phyloP scores from a whole-genome alignment of 2,113 vertebrate genomes.

The Cyprinodon tularosa region DNA sequence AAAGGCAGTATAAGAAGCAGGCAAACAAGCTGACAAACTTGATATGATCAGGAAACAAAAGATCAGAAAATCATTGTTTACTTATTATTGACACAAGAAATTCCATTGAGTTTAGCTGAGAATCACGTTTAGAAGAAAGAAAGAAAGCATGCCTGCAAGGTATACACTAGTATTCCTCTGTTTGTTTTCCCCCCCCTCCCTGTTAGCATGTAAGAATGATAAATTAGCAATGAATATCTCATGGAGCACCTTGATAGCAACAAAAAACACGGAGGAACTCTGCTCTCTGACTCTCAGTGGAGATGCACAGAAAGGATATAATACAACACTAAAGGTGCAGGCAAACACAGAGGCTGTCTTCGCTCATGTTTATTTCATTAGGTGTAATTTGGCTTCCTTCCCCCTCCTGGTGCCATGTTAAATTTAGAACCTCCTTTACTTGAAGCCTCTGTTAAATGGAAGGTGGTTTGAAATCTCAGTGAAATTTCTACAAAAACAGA shows the following conservation, averaged over 20 bases:
- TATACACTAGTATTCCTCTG: constrained; percentile 43
- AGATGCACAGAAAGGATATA: constrained; percentile 21
- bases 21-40: constrained; percentile 6
- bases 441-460: constrained; percentile 13
- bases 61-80: constrained; percentile 21
- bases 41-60: constrained; percentile 10
- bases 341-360: constrained; percentile 20
- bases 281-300: constrained; percentile 26
- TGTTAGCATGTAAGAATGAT: constrained; percentile 66
- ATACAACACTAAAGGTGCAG: constrained; percentile 28
- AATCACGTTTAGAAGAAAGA: neutral
- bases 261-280: constrained; percentile 41
- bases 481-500: constrained; percentile 32
- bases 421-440: constrained; percentile 30
- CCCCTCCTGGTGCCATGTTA: constrained; percentile 10
- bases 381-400: constrained; percentile 36
- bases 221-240: constrained; percentile 61
- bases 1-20: neutral
- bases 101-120: constrained; percentile 32
- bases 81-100: constrained; percentile 41
- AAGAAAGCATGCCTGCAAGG: constrained; percentile 23
- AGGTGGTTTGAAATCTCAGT: constrained; percentile 34
- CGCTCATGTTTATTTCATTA: constrained; percentile 54
- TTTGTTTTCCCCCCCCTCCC: constrained; percentile 54
- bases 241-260: constrained; percentile 36